A percentile compares a stretch with the other conserved stretches of the same genome.
Conservation (phyloP, 1,140 invertebrate genomes). For the Homalodisca vitripennis region DNA sequence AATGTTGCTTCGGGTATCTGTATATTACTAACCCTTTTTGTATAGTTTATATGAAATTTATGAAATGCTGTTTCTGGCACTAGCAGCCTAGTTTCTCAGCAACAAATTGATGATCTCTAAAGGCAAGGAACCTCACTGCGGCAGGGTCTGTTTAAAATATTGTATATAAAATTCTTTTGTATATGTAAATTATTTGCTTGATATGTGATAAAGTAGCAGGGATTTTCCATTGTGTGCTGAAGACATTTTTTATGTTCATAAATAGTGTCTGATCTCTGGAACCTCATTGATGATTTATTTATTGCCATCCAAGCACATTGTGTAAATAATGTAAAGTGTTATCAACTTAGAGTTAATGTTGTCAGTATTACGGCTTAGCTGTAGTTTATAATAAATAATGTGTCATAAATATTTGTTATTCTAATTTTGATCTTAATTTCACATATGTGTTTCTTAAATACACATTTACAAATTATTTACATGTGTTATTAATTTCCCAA, state of each 20-base stretch:
- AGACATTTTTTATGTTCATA: background rate
- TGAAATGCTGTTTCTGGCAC: background rate
- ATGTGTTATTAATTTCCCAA: background rate
- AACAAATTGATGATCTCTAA: background rate
- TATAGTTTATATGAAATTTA: background rate
- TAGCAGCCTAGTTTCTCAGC: background rate
- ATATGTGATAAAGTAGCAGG: background rate
- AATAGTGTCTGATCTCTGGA: background rate
- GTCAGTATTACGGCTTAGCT: conserved; percentile 8
- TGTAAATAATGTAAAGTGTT: conserved; percentile 16
- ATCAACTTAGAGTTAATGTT: conserved; percentile 4
- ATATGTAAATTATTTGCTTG: background rate
- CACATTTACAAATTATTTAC: background rate
- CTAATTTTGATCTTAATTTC: conserved; percentile 19
- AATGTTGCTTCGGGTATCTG: background rate
- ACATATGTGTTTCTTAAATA: conserved; percentile 19
- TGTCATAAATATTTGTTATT: conserved; percentile 20
- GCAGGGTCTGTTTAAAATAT: background rate
- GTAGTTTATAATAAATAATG: background rate
- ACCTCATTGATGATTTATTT: background rate
- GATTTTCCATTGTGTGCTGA: background rate
- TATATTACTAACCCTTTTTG: background rate
- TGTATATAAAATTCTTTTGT: conserved; percentile 1
- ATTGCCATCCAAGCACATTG: conserved; percentile 11
- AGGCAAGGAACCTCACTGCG: background rate